Evolutionary conservation across 2,888 invertebrate genomes (phyloP).

Genomic region (Coenonympha glycerion): DNA sequence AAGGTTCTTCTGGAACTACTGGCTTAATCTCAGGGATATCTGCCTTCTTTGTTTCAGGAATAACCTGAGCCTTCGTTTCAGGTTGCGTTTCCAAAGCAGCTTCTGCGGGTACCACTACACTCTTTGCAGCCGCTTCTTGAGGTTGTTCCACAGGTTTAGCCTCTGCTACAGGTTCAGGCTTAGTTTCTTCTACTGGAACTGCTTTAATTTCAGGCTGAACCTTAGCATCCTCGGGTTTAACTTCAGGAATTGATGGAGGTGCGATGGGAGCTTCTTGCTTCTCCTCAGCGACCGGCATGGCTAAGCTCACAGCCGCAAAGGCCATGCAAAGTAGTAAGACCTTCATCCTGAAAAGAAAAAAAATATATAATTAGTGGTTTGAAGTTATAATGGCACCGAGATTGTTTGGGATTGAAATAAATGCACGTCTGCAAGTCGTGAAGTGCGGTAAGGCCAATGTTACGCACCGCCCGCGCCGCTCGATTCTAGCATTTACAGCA

Average conservation of each 20-base stretch:
- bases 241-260: constrained; percentile 32
- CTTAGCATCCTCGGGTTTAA: constrained; percentile 36
- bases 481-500: constrained; percentile 52
- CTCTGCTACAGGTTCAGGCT: constrained; percentile 36
- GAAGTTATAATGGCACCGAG: constrained; percentile 38
- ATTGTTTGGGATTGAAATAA: constrained; percentile 44
- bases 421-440: constrained; percentile 63
- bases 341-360: constrained; percentile 78
- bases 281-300: constrained; percentile 78
- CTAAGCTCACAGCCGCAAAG: constrained; percentile 72
- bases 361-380: constrained; percentile 52
- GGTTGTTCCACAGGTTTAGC: constrained; percentile 39
- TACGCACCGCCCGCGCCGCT: constrained; percentile 53
- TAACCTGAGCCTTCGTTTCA: constrained; percentile 34
- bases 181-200: constrained; percentile 32
- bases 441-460: constrained; percentile 70
- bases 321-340: constrained; percentile 77
- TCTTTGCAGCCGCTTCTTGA: constrained; percentile 34
- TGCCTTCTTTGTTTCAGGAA: constrained; percentile 37
- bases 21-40: constrained; percentile 39
- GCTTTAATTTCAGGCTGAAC: constrained; percentile 39
- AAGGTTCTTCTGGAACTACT: constrained; percentile 24
- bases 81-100: constrained; percentile 32
- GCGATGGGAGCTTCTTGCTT: constrained; percentile 40
- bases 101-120: constrained; percentile 29